phyloP scores from a whole-genome alignment of 2,888 invertebrate genomes.

The Lepidochrysops patricia region DNA sequence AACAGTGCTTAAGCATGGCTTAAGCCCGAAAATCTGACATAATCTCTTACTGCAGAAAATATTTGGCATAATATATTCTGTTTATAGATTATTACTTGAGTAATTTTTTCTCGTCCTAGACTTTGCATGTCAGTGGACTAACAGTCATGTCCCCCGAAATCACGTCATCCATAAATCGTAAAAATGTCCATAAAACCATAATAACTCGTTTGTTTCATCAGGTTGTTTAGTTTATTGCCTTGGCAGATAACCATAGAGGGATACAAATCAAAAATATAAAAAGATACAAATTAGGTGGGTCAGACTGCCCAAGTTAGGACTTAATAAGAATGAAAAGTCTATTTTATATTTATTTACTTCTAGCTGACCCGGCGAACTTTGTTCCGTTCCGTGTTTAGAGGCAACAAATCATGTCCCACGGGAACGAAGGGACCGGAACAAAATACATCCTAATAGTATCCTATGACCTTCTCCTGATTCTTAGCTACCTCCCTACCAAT shows the following conservation, averaged over 20 bases:
- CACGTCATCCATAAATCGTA: not conserved
- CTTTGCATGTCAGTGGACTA: not conserved
- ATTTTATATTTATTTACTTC: too few relatives aligned
- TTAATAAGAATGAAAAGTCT: not conserved
- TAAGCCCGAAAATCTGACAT: too few relatives aligned
- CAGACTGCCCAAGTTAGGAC: not conserved
- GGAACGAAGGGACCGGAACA: too few relatives aligned
- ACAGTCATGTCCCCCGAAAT: not conserved
- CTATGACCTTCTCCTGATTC: too few relatives aligned
- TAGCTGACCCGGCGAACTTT: too few relatives aligned
- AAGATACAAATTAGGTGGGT: not conserved
- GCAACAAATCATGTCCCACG: too few relatives aligned
- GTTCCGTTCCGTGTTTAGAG: too few relatives aligned
- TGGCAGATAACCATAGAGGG: not conserved
- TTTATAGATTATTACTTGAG: too few relatives aligned
- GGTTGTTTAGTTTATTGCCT: not conserved
- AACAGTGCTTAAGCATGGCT: too few relatives aligned
- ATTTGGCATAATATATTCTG: not conserved
- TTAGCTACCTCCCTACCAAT: too few relatives aligned
- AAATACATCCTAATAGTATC: too few relatives aligned
- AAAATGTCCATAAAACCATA: not conserved
- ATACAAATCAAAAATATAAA: not conserved
- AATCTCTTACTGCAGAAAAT: not conserved
- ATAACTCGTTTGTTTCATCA: not conserved
- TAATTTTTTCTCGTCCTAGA: too few relatives aligned